Conservation (phyloP, 2,888 invertebrate genomes). For the Latheticus oryzae region DNA sequence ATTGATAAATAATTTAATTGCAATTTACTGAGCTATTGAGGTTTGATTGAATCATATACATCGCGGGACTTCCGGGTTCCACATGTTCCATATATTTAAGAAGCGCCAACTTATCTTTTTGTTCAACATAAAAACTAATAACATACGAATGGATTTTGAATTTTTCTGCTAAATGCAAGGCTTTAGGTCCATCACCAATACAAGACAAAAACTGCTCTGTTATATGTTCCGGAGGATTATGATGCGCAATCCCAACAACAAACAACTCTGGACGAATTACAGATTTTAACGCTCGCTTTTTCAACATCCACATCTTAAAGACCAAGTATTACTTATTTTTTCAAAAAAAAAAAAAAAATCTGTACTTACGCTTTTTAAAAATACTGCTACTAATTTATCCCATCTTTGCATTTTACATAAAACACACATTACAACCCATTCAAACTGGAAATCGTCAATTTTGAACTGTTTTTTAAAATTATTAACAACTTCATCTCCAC, state of each 20-base stretch:
- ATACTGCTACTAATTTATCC: slow-evolving; percentile 55
- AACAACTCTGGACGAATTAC: slow-evolving; percentile 56
- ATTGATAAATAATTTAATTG: too few species aligned
- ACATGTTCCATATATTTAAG: slow-evolving; percentile 73
- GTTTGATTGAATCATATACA: slow-evolving; percentile 68
- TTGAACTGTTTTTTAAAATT: slow-evolving; percentile 58
- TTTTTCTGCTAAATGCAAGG: slow-evolving; percentile 72
- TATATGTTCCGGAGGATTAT: slow-evolving; percentile 63
- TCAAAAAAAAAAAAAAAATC: too few species aligned
- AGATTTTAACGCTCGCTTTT: slow-evolving; percentile 58
- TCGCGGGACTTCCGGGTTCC: slow-evolving; percentile 76
- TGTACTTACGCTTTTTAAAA: slow-evolving; percentile 56
- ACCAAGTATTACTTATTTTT: too few species aligned
- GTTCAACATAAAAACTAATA: slow-evolving; percentile 71
- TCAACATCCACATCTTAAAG: slow-evolving; percentile 69
- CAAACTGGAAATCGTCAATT: slow-evolving; percentile 59
- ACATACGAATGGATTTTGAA: slow-evolving; percentile 75
- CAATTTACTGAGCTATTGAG: slow-evolving; percentile 73
- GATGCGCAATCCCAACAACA: slow-evolving; percentile 56
- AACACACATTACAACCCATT: slow-evolving; percentile 60
- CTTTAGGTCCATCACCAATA: slow-evolving; percentile 66
- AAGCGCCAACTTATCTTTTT: slow-evolving; percentile 73
- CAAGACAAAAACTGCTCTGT: slow-evolving; percentile 60
- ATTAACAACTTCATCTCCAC: slow-evolving; percentile 49
- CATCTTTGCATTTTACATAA: slow-evolving; percentile 56